A percentile compares a stretch with the other conserved stretches of the same genome.
Evolutionary conservation across 2,113 vertebrate genomes (phyloP).

Genomic region (Centrocercus urophasianus): DNA sequence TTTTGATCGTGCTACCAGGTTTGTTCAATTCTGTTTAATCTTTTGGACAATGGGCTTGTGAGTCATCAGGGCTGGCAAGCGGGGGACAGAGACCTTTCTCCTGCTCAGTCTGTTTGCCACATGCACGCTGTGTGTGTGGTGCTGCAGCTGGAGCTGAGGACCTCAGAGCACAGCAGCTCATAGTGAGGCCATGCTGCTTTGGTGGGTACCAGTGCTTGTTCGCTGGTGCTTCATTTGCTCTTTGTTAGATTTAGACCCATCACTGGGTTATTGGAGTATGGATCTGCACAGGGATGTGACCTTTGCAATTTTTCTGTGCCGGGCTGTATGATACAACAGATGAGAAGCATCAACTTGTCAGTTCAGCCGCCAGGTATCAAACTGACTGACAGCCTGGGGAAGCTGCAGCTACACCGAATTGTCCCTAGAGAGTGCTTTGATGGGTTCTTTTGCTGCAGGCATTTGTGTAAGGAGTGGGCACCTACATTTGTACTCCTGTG

Average conservation of each 20-base stretch:
- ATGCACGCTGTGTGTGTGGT: too few species aligned
- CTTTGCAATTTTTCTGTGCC: background rate
- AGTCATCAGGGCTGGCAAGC: background rate
- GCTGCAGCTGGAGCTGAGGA: too few species aligned
- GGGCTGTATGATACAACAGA: background rate
- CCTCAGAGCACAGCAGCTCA: too few species aligned
- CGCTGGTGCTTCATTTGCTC: background rate
- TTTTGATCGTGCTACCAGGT: background rate
- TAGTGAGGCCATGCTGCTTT: background rate
- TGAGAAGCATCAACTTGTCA: background rate
- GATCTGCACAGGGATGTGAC: accelerated
- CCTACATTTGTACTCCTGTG: background rate
- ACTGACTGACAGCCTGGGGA: background rate
- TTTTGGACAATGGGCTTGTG: background rate
- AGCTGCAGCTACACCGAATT: background rate
- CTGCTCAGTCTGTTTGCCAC: too few species aligned
- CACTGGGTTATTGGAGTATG: accelerated
- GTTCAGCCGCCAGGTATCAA: background rate
- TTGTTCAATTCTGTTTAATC: background rate
- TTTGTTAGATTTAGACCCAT: background rate
- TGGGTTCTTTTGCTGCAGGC: background rate
- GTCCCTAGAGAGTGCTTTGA: background rate
- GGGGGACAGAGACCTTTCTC: background rate
- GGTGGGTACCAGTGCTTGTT: background rate
- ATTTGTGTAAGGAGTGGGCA: background rate